Evolutionary conservation across 2,888 invertebrate genomes (phyloP), one percentile per base, ranked within the genome.

Genomic region (Silvanus unidentatus): DNA sequence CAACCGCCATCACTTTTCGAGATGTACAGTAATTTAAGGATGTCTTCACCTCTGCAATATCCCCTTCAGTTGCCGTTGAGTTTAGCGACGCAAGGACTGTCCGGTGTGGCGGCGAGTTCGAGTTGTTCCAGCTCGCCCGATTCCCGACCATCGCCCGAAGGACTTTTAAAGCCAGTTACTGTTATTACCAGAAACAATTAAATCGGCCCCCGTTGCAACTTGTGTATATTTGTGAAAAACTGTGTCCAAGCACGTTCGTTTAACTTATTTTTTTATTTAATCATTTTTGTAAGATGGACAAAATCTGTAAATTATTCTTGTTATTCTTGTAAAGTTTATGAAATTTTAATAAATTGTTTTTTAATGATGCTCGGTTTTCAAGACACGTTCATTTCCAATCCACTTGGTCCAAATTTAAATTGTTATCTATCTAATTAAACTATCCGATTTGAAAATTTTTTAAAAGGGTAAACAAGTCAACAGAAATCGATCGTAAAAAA

Each of bases 141-240:
- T 27, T 40, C 52, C 1, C 47, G 50, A 35, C 10, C 42, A 14
- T 37, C 34, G 1, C 46, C 54, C 10, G 61, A 66, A 46, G 63
- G 66, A 35, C 57, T 71, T n/a, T 59, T 68, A 45, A 71, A 73
- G 52, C 72, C 73, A 10, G 70, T 73, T 41, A 72, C 73, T 51
- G 66, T 71, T 52, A 66, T 70, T 52, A 60, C 64, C 42, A 64
- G 66, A 53, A 57, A 53, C 34, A 53, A 50, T 44, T 53, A 40
- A 47, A 5, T 14, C n/a, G n/a, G n/a, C n/a, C n/a, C n/a, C n/a
- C n/a, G n/a, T n/a, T 3, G 16, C 8, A 34, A 13, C 4, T 4
- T 34, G 34, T 11, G 4, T 34, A 5, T 16, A 5, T 39, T 39
- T 29, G 10, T 16, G 27, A n/a, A n/a, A n/a, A n/a, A n/a, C n/a